Base-by-base conservation (phyloP, 1,140 invertebrate genomes). In the Zaprionus lachaisei region DNA sequence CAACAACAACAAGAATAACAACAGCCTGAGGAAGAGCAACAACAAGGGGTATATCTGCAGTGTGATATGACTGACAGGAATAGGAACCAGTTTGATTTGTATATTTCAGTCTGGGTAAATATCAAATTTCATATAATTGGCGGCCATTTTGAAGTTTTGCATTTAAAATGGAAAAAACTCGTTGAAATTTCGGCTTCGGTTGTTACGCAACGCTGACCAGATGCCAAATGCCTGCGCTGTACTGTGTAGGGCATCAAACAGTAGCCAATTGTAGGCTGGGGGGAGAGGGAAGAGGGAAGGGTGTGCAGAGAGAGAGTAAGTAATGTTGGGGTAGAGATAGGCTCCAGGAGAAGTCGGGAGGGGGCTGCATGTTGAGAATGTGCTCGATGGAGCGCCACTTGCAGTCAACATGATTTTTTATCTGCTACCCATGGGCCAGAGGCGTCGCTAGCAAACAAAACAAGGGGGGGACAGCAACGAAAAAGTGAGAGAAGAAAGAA, bases 41-140 rank as follows among this genome's bases (percentile, higher is more conserved):
- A 60, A 57, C 49, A 49, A 57, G 24, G 22, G 41, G 38, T 61
- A 20, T 56, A 69, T 79, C 51, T 64, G 41, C 51, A 67, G 67
- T 71, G n/a, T 47, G 41, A 47, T 49, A 49, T 49, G 71, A 76
- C 17, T 49, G 57, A 75, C 72, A 76, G 65, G 56, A 44, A 22
- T 22, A 61, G 70, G 31, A 77, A 82, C 76, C 81, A 85, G 80
- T 73, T 84, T 77, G 47, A 57, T 74, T 65, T 55, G 20, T 56
- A 62, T 57, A 31, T 38, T 57, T 69, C 63, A 38, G 56, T 44
- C 65, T 58, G 37, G 12, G 49, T 58, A 76, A 78, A 75, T 90
- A 89, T 89, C 84, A 72, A 81, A 79, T 89, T 89, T 90, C 84
- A 80, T 68, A 81, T 90, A 84, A 90, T 90, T 89, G 85, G 70